Evolutionary conservation across 2,888 invertebrate species (phyloP).

Genomic region (Ellobium chinense): DNA sequence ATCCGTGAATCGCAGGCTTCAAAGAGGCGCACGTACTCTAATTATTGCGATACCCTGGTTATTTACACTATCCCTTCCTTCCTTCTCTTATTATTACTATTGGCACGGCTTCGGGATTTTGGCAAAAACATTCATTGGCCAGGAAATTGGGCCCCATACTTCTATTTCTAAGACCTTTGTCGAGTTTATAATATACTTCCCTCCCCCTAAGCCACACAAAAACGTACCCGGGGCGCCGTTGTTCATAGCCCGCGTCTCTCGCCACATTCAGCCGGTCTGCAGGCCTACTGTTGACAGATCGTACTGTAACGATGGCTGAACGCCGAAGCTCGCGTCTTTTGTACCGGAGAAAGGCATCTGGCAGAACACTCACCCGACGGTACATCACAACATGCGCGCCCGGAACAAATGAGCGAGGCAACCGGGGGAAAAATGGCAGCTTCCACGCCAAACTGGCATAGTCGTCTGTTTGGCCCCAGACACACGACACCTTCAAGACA

Average conservation of each 20-base stretch:
- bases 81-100: background rate
- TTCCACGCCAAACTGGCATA: background rate
- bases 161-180: conserved; percentile 35
- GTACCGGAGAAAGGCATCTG: conserved; percentile 22
- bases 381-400: conserved; percentile 21
- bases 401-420: conserved; percentile 17
- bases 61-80: conserved; percentile 1
- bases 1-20: background rate
- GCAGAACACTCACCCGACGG: conserved; percentile 23
- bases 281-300: conserved; percentile 39
- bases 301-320: conserved; percentile 27
- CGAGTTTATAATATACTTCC: conserved; percentile 32
- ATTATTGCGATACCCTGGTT: conserved; percentile 17
- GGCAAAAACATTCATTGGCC: conserved; percentile 1
- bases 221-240: conserved; percentile 10
- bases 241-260: conserved; percentile 32
- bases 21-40: background rate
- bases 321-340: conserved; percentile 8
- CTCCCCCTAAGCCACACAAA: conserved; percentile 25
- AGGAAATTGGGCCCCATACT: conserved; percentile 2
- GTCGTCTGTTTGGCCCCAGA: background rate
- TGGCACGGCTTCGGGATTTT: conserved; percentile 1
- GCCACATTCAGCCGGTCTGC: conserved; percentile 5
- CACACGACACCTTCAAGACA: conserved; percentile 21
- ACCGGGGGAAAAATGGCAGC: conserved; percentile 11